A percentile compares a stretch with the other conserved stretches of the same genome.
Conservation (phyloP, 1,140 invertebrate species). For the Drosophila pallidifrons region DNA sequence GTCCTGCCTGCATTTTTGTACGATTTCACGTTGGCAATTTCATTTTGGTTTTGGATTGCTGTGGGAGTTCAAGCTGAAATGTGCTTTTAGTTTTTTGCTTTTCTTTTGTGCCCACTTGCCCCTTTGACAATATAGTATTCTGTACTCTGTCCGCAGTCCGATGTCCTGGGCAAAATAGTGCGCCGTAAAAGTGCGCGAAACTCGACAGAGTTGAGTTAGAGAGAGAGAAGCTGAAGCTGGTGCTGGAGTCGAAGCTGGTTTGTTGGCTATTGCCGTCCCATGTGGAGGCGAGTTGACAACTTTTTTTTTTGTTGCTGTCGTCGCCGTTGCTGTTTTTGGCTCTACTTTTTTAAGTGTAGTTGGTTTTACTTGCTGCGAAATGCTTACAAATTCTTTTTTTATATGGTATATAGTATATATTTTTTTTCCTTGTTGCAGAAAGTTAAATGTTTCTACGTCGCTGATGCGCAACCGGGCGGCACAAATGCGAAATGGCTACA, state of each 20-base stretch:
- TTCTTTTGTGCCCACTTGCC: constrained; percentile 42
- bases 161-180: constrained; percentile 56
- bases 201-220: constrained; percentile 54
- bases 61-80: constrained; percentile 82
- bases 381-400: constrained; percentile 46
- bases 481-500: constrained; percentile 83
- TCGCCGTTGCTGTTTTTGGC: constrained; percentile 61
- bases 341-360: constrained; percentile 76
- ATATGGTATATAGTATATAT: constrained; percentile 1
- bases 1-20: constrained; percentile 66
- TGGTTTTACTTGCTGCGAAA: constrained; percentile 65
- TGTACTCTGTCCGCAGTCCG: not conserved
- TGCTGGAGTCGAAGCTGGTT: constrained; percentile 6
- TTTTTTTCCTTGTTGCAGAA: constrained; percentile 65
- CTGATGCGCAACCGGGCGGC: constrained; percentile 73
- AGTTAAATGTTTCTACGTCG: constrained; percentile 80
- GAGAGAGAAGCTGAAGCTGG: constrained; percentile 23
- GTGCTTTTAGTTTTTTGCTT: constrained; percentile 72
- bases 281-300: constrained; percentile 70
- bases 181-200: constrained; percentile 65
- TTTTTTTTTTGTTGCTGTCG: constrained; percentile 70
- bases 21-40: constrained; percentile 81
- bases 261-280: constrained; percentile 33
- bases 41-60: constrained; percentile 64
- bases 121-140: constrained; percentile 40